These are phyloP conservation scores for Psittacula cyanocephala DNA, from an alignment of 2,113 vertebrate species.

Conservation along the genomic window DNA sequence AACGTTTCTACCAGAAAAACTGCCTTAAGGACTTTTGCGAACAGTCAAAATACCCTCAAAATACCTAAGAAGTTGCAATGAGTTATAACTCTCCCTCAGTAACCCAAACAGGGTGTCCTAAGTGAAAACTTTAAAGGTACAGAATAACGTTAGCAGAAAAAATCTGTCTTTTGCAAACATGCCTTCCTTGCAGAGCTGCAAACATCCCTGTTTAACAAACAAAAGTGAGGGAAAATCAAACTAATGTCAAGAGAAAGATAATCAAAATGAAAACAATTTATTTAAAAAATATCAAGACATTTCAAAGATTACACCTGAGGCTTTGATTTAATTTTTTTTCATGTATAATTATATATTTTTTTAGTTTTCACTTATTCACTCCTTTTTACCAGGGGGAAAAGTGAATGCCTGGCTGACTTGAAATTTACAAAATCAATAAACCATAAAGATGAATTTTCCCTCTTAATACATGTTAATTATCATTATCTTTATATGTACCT, in stretches of 20 bases:
- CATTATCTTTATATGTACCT: background rate
- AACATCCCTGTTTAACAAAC: background rate
- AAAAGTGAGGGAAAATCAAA: constrained; percentile 26
- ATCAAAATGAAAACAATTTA: background rate
- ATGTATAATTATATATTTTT: background rate
- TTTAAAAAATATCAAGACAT: background rate
- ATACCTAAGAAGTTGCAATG: background rate
- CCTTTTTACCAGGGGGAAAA: background rate
- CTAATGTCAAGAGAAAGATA: background rate
- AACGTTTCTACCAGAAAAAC: background rate
- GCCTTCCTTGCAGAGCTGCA: background rate
- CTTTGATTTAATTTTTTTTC: background rate
- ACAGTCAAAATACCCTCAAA: background rate
- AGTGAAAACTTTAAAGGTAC: background rate
- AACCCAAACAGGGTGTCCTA: background rate
- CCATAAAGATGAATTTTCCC: background rate
- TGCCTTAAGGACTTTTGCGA: background rate
- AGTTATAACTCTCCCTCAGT: background rate
- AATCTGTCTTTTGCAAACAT: background rate
- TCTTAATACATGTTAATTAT: background rate
- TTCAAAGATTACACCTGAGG: background rate
- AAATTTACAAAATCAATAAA: background rate
- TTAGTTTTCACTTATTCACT: background rate
- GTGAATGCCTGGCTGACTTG: background rate
- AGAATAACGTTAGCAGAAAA: background rate